Evolutionary conservation across 2,888 invertebrate genomes (phyloP).

Genomic region (Ophion costatus): DNA sequence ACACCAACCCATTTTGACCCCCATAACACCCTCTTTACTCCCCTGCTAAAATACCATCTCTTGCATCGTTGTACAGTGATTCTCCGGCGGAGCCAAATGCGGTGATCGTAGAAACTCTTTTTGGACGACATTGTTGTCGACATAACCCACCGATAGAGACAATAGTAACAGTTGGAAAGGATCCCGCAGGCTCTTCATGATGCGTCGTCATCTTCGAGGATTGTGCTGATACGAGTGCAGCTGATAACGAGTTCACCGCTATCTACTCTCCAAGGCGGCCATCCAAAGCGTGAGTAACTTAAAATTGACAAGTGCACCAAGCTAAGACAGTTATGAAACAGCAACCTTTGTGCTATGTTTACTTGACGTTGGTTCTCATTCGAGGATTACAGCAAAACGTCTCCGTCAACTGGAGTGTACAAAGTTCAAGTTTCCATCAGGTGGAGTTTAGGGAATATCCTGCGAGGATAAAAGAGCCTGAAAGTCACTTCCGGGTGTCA

Average conservation of each 20-base stretch:
- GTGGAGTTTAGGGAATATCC: conserved; percentile 10
- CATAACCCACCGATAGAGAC: background rate
- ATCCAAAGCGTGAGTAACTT: conserved; percentile 45
- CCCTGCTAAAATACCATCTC: background rate
- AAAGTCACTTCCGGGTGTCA: background rate
- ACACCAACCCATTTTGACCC: background rate
- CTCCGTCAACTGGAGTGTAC: background rate
- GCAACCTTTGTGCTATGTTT: background rate
- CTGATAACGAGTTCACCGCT: background rate
- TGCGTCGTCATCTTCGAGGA: background rate
- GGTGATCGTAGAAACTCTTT: conserved; percentile 45
- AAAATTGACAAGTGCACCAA: conserved; percentile 1
- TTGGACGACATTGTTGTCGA: conserved; percentile 10
- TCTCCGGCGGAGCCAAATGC: conserved; percentile 67
- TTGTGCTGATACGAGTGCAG: background rate
- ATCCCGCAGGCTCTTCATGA: background rate
- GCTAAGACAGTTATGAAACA: background rate
- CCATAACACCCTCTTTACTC: background rate
- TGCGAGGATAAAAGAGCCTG: conserved; percentile 28
- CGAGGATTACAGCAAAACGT: background rate
- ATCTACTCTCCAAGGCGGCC: background rate
- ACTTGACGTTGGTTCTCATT: background rate
- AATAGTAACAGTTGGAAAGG: background rate
- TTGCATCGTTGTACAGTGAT: conserved; percentile 69
- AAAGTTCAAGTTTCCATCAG: background rate